Evolutionary conservation across 2,113 vertebrate genomes (phyloP), one percentile per base, ranked within the genome.

Genomic region (Oenanthe oenanthe): DNA sequence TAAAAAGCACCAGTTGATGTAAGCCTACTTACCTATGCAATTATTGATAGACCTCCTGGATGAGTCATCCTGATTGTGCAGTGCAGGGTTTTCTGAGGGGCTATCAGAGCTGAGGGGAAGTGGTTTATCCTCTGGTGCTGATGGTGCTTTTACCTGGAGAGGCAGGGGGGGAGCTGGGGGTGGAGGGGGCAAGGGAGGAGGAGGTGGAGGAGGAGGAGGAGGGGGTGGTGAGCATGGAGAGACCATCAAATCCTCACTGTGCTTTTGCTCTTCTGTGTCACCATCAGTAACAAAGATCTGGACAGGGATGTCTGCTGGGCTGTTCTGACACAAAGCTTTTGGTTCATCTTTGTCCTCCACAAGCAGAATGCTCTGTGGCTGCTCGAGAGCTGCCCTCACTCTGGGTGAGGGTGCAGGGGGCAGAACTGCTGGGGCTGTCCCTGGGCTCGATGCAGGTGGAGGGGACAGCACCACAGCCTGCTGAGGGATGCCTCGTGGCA

Each of bases 11-110:
- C 40, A 45, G 40, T 18, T 2, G 14, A 43, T 26, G 21, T 9
- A 3, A 65, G 56, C 4, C 36, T 13, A 50, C 85, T 98, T 98
- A 99, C 99, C 99, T 97, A 98, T 88, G 68, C 97, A 97, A 84
- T 97, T 97, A 82, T 98, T 98, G 70, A 98, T 95, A 60, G 73
- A 96, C 29, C 77, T 97, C 93, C 92, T 98, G 91, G 97, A 85
- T 40, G 96, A 93, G 56, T 97, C 96, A 92, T 38, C 8, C 47
- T 63, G 81, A 95, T 66, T 90, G 60, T 85, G 74, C 87, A 43
- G 25, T 12, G 58, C 75, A 61, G 80, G 34, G 25, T 43, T 67
- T 19, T 57, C 85, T 36, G 51, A 51, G 42, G 84, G 61, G 76
- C 57, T 92, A 8, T 97, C 93, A 21, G 94, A 97, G 66, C 96